Evolutionary conservation across 2,113 vertebrate species (phyloP).

Genomic region (Cynoglossus semilaevis): DNA sequence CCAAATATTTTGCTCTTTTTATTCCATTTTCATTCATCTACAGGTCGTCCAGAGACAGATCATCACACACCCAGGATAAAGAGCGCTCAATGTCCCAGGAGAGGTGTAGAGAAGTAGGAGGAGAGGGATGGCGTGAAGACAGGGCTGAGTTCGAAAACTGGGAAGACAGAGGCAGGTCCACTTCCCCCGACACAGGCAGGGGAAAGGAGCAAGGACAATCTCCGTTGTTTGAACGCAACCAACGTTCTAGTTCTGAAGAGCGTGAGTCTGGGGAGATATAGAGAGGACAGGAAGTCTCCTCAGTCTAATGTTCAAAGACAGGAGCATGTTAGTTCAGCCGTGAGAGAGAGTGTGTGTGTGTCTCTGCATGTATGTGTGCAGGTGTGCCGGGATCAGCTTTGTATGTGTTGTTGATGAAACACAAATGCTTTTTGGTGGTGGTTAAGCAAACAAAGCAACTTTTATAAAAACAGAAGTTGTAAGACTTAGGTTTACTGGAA

Average conservation of each 20-base stretch:
- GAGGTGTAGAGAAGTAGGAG: conserved; percentile 39
- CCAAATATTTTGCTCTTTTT: background rate
- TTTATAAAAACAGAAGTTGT: conserved; percentile 29
- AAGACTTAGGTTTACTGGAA: conserved; percentile 19
- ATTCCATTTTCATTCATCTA: background rate
- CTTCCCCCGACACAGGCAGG: conserved; percentile 58
- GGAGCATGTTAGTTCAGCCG: conserved; percentile 28
- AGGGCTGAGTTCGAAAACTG: conserved; percentile 37
- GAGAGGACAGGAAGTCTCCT: conserved; percentile 26
- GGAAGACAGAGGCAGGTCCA: conserved; percentile 60
- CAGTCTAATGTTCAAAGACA: conserved; percentile 41
- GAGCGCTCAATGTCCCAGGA: conserved; percentile 67
- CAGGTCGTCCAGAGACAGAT: conserved; percentile 65
- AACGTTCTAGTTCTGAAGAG: conserved; percentile 77
- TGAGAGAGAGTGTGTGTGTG: conserved; percentile 24
- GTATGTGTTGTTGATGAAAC: conserved; percentile 45
- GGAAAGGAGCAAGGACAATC: conserved; percentile 69
- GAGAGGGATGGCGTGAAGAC: conserved; percentile 52
- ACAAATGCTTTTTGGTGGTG: conserved; percentile 28
- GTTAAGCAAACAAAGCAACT: conserved; percentile 40
- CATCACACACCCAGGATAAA: conserved; percentile 64
- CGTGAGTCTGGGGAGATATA: conserved; percentile 80
- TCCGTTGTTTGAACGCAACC: conserved; percentile 71
- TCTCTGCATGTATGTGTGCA: too few species aligned
- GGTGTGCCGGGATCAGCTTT: conserved; percentile 21